These are phyloP conservation scores for Nycticorax nycticorax DNA, from an alignment of 2,113 vertebrate species.

Conservation along the genomic window DNA sequence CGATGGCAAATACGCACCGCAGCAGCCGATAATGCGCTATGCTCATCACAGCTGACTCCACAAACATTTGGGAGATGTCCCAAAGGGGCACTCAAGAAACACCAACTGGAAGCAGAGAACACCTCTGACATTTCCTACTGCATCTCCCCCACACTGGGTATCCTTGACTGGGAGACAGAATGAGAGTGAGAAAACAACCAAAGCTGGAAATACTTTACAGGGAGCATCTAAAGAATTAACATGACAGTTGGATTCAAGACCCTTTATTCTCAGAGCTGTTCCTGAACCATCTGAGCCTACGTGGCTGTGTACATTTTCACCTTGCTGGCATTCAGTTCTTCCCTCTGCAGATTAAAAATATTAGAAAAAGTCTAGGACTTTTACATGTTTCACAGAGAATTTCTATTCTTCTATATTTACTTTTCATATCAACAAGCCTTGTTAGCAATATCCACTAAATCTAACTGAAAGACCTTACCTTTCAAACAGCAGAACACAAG, in stretches of 20 bases:
- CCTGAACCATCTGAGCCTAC: neutral
- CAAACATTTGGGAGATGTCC: neutral
- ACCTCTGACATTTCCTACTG: neutral
- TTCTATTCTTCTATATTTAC: neutral
- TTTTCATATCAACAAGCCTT: neutral
- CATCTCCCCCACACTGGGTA: neutral
- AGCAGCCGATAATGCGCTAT: neutral
- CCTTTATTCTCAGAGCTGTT: neutral
- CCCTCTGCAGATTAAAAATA: neutral
- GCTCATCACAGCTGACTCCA: neutral
- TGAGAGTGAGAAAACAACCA: neutral
- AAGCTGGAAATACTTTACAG: neutral
- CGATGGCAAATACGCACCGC: neutral
- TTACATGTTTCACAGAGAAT: neutral
- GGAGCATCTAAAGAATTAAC: neutral
- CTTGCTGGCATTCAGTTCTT: neutral
- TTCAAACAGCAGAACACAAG: neutral
- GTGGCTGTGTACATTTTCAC: neutral
- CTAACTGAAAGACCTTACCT: neutral
- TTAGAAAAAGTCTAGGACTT: neutral
- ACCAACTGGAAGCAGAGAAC: neutral
- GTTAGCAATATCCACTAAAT: neutral
- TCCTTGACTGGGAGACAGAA: neutral
- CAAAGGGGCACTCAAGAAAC: neutral
- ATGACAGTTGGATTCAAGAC: neutral